These are phyloP conservation scores for Melipona beecheii DNA, from an alignment of 2,888 invertebrate genomes.

Conservation along the genomic window DNA sequence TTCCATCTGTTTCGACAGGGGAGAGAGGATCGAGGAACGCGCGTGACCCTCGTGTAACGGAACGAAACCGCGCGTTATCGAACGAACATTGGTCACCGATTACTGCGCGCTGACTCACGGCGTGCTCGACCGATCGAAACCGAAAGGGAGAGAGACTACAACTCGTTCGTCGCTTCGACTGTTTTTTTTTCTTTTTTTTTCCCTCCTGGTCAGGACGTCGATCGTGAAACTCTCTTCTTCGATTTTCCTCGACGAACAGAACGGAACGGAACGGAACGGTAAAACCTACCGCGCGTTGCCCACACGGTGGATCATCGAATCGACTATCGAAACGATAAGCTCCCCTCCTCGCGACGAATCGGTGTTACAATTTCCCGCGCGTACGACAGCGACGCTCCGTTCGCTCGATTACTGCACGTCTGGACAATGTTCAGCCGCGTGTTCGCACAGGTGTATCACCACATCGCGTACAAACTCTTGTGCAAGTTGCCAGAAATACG, in stretches of 20 bases:
- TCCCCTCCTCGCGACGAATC: constrained; percentile 14
- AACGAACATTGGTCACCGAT: constrained; percentile 17
- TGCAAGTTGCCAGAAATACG: no score
- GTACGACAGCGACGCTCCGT: background rate
- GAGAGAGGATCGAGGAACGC: background rate
- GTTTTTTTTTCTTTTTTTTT: background rate
- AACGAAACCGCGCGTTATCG: constrained; percentile 26
- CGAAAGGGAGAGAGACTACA: background rate
- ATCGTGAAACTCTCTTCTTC: background rate
- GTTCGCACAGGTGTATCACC: background rate
- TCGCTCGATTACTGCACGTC: background rate
- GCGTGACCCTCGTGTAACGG: constrained; percentile 24
- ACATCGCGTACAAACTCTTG: no score
- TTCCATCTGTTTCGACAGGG: background rate
- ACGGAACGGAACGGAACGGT: background rate
- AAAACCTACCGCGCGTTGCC: background rate
- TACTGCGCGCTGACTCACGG: constrained; percentile 13
- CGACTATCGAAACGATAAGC: background rate
- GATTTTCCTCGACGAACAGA: background rate
- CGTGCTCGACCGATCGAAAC: background rate
- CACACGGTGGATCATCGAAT: background rate
- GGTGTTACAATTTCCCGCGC: background rate
- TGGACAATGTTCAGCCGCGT: constrained; percentile 13
- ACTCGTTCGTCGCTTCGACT: background rate
- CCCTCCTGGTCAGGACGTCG: background rate